Base-by-base conservation (phyloP, 2,888 invertebrate genomes). In the Tetragonisca angustula region DNA sequence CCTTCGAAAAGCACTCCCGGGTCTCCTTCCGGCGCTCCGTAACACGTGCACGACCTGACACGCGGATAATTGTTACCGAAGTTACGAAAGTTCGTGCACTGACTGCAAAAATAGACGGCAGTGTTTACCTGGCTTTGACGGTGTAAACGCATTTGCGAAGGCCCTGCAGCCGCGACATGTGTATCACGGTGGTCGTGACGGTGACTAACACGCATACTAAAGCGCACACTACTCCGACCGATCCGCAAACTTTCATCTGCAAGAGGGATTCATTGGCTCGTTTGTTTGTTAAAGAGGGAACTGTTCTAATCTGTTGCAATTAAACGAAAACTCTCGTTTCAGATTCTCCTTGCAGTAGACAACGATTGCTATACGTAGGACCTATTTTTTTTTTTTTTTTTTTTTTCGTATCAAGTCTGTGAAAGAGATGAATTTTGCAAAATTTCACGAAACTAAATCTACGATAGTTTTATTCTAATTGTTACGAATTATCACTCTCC, bases 101-200 rank as follows among this genome's bases (percentile, higher is more conserved):
- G 4, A 2, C 17, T 13, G 5, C 27, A 61, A 64, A 61, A 50
- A 24, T 77, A 49, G n/a, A 24, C n/a, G 15, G n/a, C 13, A 6
- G 54, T 27, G 61, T 83, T 79, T 89, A 94, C 94, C 92, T 94
- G n/a, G 94, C 94, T 84, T 90, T 90, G 19, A 90, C 91, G 4
- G 97, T 98, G 94, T 98, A 98, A 91, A 98, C 97, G 92, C 98
- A 98, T 94, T 98, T 98, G 87, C 97, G 96, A 21, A 98, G 94
- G 0, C 98, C 97, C 95, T 98, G 98, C 67, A 98, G 95, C 84
- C 98, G 96, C 94, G 93, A 96, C 98, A 98, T 98, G 94, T 98
- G 98, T 90, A 98, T 97, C 56, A 98, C 98, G 0, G 98, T 98
- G 0, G 98, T 98, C 2, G 98, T 98, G 71, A 98, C 98, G 32